Percentiles rank a stretch among this genome's conserved stretches.
Evolutionary conservation across 2,888 invertebrate species (phyloP).

Genomic region (Callimorpha dominula): DNA sequence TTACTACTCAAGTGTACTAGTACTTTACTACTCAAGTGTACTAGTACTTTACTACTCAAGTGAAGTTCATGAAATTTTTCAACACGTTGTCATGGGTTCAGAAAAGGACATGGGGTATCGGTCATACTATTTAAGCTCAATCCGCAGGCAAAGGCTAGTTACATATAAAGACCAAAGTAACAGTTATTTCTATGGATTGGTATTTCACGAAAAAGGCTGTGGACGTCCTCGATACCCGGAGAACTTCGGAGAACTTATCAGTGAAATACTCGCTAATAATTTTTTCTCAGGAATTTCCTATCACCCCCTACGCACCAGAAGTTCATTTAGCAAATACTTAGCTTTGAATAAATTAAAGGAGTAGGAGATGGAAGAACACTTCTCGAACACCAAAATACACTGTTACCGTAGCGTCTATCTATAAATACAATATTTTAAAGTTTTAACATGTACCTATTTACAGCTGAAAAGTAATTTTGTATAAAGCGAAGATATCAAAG

Average conservation of each 20-base stretch:
- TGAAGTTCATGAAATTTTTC: too few relatives aligned
- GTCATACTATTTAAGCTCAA: too few relatives aligned
- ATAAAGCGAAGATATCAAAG: conserved; percentile 2
- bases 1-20: too few relatives aligned
- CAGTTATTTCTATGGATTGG: too few relatives aligned
- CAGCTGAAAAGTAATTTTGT: neutral
- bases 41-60: too few relatives aligned
- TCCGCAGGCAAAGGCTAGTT: too few relatives aligned
- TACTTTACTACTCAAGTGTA: too few relatives aligned
- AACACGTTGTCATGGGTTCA: too few relatives aligned
- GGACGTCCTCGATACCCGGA: neutral
- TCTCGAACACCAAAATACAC: neutral
- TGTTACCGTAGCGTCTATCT: neutral
- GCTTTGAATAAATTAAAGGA: neutral
- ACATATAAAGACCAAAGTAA: too few relatives aligned
- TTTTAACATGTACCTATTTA: too few relatives aligned
- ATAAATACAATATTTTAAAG: too few relatives aligned
- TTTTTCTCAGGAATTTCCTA: neutral
- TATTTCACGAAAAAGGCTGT: neutral
- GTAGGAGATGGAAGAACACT: neutral
- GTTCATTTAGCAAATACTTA: neutral
- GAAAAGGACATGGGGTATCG: too few relatives aligned
- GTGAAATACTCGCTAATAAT: neutral
- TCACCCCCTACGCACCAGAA: neutral
- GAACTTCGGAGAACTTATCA: neutral